These are phyloP conservation scores for Erebia epiphron DNA, from an alignment of 2,888 invertebrate species.

Conservation along the genomic window DNA sequence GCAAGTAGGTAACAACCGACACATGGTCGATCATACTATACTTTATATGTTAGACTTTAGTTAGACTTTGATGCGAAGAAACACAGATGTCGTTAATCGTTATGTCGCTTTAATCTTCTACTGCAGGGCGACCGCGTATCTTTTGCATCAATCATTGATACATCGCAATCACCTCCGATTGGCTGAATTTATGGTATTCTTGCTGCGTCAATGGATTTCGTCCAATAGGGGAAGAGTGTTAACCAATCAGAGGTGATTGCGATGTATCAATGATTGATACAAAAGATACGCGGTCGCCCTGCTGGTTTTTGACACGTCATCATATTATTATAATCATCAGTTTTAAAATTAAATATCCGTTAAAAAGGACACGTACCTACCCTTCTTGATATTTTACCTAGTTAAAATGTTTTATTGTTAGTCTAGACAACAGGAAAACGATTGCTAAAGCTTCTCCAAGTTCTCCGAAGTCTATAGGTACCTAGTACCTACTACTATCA, in stretches of 20 bases:
- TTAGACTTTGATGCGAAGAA: constrained; percentile 20
- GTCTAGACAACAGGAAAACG: constrained; percentile 6
- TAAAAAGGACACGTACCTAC: constrained; percentile 3
- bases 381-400: background rate
- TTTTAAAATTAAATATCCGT: constrained; percentile 29
- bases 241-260: too few relatives aligned
- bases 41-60: background rate
- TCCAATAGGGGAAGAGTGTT: too few relatives aligned
- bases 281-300: too few relatives aligned
- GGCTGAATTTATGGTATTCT: too few relatives aligned
- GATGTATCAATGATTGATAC: too few relatives aligned
- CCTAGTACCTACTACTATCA: background rate
- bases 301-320: constrained; percentile 27
- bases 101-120: constrained; percentile 28
- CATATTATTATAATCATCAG: constrained; percentile 9
- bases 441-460: background rate
- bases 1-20: constrained; percentile 35
- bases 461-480: background rate
- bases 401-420: background rate
- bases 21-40: constrained; percentile 45
- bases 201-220: too few relatives aligned
- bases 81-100: constrained; percentile 33
- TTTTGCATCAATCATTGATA: too few relatives aligned
- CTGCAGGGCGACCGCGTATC: too few relatives aligned
- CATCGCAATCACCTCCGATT: too few relatives aligned